Evolutionary conservation across 2,113 vertebrate species (phyloP), one percentile per base, ranked within the genome.

Genomic region (mouse (Mus musculus)): DNA sequence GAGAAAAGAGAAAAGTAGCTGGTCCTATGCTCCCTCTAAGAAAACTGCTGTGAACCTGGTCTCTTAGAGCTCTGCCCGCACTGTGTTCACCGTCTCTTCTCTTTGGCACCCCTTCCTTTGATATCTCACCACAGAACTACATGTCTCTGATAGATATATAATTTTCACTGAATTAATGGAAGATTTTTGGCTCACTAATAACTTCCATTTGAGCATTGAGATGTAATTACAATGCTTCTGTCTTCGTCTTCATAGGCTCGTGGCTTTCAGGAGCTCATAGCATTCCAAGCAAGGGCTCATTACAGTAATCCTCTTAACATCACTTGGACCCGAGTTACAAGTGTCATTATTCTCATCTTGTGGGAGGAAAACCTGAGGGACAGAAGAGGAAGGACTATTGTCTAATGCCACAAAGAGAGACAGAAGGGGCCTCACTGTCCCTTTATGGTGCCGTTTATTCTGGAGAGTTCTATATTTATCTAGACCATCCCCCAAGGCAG

Each of bases 141-240:
- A 72, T 85, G 46, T 63, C 52, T 97, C 67, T 89, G 76, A 77
- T 86, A 95, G 78, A 85, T 26, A 93, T 67, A 80, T 91, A 93
- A 95, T 97, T 97, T 88, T 95, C 93, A 30, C 89, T 92, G 96
- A 95, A 95, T 96, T 96, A 95, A 96, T 95, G 72, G 88, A 63
- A 96, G 76, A 82, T 86, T 95, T 97, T 92, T 95, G 82, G 67
- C 33, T 94, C 93, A 59, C 17, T 92, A 95, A 92, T 92, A 95
- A 92, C 46, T 93, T 22, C 30, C n/a, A 75, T 81, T 88, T 88
- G 88, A 95, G 86, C 77, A 92, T 87, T 90, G 91, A 93, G 95
- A 85, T 90, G 36, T 85, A 89, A 95, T 95, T 97, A 81, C 65
- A 96, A 73, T 42, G 56, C 54, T 52, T 91, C 39, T 73, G 61